Base-by-base conservation (phyloP, 2,797 vertebrate genomes). In the Buphagus erythrorhynchus region DNA sequence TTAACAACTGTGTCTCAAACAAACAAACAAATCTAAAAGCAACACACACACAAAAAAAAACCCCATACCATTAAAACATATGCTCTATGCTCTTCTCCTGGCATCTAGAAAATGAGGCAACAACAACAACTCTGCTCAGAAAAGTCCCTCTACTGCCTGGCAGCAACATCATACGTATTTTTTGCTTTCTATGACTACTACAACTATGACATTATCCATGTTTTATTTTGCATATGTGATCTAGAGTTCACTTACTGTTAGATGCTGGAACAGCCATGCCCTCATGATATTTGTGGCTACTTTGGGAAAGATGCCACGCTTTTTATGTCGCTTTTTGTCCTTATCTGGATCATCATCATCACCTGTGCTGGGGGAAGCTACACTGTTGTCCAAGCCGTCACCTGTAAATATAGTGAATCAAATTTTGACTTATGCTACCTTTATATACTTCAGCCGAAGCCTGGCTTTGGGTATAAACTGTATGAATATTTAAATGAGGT, bases 261-360 rank as follows among this genome's bases (percentile, higher is more conserved):
- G 99, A 98, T 99, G 99, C 98, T 99, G 99, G 98, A 99, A 99
- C 98, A 99, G 99, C 99, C 99, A 99, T 95, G 99, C 99, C 98
- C 99, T 99, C 99, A 99, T 99, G 98, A 99, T 99, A 98, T 99
- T 99, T 98, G 99, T 99, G 98, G 99, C 99, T 98, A 99, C 99
- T 99, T 99, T 99, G 94, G 99, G 99, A 98, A 99, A 99, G 98
- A 99, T 99, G 95, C 99, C 99, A 95, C 99, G 99, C 98, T 99
- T 99, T 99, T 99, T 99, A 99, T 99, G 99, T 98, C 99, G 99
- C 96, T 99, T 99, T 99, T 99, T 99, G 97, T 99, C 99, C 97
- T 99, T 99, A 98, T 99, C 99, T 95, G 99, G 99, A 98, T 99
- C 99, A 97, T 99, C 99, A 87, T 99, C 99, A 81, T 99, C 99